Conservation (phyloP, 2,113 vertebrate species). For the Petromus typicus region DNA sequence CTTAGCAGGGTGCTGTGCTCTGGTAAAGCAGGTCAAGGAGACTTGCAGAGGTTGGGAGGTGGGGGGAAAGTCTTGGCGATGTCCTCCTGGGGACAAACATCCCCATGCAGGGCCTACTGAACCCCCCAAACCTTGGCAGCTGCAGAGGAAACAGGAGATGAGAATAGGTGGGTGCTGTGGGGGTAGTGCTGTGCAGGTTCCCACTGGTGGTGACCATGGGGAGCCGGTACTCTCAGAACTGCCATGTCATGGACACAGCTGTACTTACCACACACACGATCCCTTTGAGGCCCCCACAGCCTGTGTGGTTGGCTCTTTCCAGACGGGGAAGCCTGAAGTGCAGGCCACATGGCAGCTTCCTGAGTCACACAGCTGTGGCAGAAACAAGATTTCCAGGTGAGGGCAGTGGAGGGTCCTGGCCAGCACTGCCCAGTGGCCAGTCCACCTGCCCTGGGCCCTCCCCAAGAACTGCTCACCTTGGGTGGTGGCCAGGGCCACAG, state of each 20-base stretch:
- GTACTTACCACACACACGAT: no score
- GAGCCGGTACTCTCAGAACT: neutral
- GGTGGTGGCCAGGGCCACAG: no score
- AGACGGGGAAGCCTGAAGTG: neutral
- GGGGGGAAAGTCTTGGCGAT: neutral
- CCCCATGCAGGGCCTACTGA: neutral
- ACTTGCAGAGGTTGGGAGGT: neutral
- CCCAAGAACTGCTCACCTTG: neutral
- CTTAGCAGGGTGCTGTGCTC: neutral
- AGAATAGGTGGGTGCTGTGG: no score
- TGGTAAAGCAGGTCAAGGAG: neutral
- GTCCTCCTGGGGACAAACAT: neutral
- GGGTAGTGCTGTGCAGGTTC: neutral
- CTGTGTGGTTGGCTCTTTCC: neutral
- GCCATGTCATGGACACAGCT: neutral
- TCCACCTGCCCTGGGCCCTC: neutral
- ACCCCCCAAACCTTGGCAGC: neutral
- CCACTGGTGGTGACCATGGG: neutral
- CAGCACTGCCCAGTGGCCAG: neutral
- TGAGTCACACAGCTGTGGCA: neutral
- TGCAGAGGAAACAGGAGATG: neutral
- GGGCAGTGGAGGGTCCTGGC: neutral
- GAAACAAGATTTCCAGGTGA: neutral
- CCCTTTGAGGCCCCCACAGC: neutral
- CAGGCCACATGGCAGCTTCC: no score